Evolutionary conservation across 1,140 invertebrate genomes (phyloP), one percentile per base, ranked within the genome.

Genomic region (Drosophila kikkawai): DNA sequence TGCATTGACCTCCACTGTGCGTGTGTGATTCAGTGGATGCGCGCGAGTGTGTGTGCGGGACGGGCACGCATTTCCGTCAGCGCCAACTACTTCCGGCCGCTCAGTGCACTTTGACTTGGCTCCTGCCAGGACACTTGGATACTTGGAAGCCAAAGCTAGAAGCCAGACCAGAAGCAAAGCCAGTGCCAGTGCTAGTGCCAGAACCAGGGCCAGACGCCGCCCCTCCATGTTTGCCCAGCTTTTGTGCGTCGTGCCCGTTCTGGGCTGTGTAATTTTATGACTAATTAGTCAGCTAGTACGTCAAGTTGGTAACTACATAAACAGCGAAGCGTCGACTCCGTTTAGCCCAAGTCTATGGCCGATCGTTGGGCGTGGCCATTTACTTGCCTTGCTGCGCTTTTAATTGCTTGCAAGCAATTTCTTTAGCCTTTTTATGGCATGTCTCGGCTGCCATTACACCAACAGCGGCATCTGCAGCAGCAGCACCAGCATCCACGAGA

Each of bases 331-430:
- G 63, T 51, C 53, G 75, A 82, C 66, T 87, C 69, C 80, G 84
- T 82, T 76, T 79, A 86, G 66, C 77, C 68, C 59, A 79, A 83
- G 83, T 88, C 73, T 73, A 67, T 77, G 73, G 80, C 60, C 69
- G 77, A 88, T 88, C 85, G 79, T 59, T 48, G 79, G 84, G 77
- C 80, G 77, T 90, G 80, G 58, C 50, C 59, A 68, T 78, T 84
- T 87, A 88, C 84, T 87, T 88, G 85, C 84, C 67, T 68, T 88
- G 80, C 80, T 87, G 84, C 84, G 65, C 80, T 88, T 84, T 87
- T 87, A 88, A 87, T 87, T 84, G 84, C 83, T 68, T 75, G 80
- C 83, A 45, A 87, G 65, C 79, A 70, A 70, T 86, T 82, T 80
- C 42, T 69, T 78, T 41, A 9, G 74, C 75, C 53, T 83, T 88